Evolutionary conservation across 2,113 vertebrate species (phyloP).

Genomic region (Pagrus major): DNA sequence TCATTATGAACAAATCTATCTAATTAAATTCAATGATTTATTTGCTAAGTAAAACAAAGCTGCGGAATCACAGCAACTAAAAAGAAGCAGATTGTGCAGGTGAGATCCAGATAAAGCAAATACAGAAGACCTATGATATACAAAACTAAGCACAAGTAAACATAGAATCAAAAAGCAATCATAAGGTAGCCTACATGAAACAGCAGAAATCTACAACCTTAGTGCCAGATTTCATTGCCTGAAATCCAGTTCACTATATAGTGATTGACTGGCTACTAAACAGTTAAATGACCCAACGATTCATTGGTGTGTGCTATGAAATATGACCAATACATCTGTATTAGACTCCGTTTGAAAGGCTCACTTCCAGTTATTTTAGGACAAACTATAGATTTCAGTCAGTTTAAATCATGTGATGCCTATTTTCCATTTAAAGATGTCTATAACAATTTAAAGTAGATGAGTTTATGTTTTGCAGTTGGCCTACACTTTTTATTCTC

Average conservation of each 20-base stretch:
- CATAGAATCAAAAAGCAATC: no score
- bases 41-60: no score
- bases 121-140: no score
- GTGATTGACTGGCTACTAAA: background rate
- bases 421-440: background rate
- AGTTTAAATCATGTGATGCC: background rate
- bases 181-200: no score
- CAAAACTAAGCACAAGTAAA: no score
- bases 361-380: background rate
- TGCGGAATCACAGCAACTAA: no score
- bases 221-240: background rate
- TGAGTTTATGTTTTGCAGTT: background rate
- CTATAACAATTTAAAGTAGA: background rate
- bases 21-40: no score
- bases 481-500: background rate
- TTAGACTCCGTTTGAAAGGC: background rate
- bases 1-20: background rate
- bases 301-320: background rate
- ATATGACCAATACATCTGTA: background rate
- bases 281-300: background rate
- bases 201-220: background rate
- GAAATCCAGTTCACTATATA: background rate
- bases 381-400: background rate
- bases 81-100: no score
- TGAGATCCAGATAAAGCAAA: no score